Conservation (phyloP, 2,113 vertebrate genomes). For the Emydocephalus ijimae region DNA sequence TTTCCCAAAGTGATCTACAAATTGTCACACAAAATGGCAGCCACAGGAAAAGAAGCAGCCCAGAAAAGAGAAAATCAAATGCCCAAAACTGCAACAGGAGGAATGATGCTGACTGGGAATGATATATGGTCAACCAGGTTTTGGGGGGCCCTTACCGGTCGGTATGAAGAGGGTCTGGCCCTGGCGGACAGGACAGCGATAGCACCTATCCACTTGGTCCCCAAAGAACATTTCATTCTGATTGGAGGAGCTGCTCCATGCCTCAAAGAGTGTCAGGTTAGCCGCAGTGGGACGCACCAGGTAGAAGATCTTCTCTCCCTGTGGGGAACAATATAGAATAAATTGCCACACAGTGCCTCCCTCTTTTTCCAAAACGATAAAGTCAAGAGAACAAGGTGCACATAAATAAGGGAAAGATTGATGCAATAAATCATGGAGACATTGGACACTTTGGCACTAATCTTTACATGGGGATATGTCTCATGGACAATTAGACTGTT, state of each 20-base stretch:
- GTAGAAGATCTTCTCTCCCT: constrained; percentile 95
- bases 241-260: constrained; percentile 89
- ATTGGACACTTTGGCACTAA: not conserved
- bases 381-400: no score
- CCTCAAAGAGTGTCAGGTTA: constrained; percentile 87
- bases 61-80: not conserved
- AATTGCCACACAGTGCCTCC: not conserved
- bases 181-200: constrained; percentile 88
- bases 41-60: not conserved
- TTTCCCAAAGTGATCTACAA: not conserved
- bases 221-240: constrained; percentile 95
- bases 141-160: constrained; percentile 70
- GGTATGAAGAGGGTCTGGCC: constrained; percentile 94
- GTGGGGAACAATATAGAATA: constrained; percentile 7
- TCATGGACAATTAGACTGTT: not conserved
- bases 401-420: not conserved
- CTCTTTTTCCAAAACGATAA: not conserved
- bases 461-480: not conserved
- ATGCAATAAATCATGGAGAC: not conserved
- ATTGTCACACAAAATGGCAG: not conserved
- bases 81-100: no score
- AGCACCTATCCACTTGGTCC: constrained; percentile 92
- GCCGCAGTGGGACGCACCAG: constrained; percentile 84
- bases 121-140: not conserved
- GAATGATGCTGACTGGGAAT: not conserved